Evolutionary conservation across 2,113 vertebrate species (phyloP).

Genomic region (Neodon shergylaensis): DNA sequence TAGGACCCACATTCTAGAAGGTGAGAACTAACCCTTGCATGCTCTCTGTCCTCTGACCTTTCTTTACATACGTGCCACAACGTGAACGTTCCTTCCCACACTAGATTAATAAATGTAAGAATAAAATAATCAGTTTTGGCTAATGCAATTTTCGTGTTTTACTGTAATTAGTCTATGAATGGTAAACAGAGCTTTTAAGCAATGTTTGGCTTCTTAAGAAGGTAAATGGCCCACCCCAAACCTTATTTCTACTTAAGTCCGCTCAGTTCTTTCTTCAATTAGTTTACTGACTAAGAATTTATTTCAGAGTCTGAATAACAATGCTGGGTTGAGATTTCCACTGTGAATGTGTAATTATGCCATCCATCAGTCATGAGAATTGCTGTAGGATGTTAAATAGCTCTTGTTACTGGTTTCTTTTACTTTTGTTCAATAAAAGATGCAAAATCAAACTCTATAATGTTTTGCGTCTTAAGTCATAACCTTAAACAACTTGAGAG

Average conservation of each 20-base stretch:
- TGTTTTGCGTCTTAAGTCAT: conserved; percentile 6
- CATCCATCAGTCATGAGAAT: background rate
- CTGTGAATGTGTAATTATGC: conserved; percentile 40
- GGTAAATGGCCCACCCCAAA: conserved; percentile 25
- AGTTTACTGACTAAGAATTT: conserved; percentile 60
- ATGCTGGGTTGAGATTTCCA: conserved; percentile 14
- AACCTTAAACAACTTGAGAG: conserved; percentile 15
- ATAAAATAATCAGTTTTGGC: conserved; percentile 10
- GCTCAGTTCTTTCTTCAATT: background rate
- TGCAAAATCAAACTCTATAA: background rate
- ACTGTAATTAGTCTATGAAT: conserved; percentile 55
- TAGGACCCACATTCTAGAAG: too few species aligned
- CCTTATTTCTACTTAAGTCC: conserved; percentile 57
- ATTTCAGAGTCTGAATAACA: conserved; percentile 8
- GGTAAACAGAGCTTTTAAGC: conserved; percentile 9
- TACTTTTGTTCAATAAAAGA: conserved; percentile 29
- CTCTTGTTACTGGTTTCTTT: background rate
- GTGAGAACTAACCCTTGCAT: too few species aligned
- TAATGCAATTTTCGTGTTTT: conserved; percentile 9
- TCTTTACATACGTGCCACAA: background rate
- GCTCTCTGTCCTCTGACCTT: background rate
- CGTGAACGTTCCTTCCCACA: too few species aligned
- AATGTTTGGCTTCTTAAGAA: conserved; percentile 40
- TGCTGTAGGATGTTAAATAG: conserved; percentile 44
- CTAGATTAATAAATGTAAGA: background rate